Conservation (phyloP, 2,888 invertebrate species). For the Phyllotreta striolata region DNA sequence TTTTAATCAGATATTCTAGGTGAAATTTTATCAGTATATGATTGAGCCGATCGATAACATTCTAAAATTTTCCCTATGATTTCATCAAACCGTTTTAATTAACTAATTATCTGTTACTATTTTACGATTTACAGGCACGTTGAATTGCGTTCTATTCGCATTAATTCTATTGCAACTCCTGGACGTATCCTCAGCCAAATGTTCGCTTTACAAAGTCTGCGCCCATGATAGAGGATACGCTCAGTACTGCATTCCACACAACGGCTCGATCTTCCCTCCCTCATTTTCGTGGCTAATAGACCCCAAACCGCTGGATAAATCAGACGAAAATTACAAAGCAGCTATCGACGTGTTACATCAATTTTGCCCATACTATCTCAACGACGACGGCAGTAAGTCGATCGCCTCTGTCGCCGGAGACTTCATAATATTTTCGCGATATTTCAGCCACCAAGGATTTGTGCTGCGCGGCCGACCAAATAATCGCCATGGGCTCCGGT, state of each 20-base stretch:
- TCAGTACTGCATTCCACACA: conserved; percentile 50
- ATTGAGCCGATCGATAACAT: too few relatives aligned
- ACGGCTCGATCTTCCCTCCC: conserved; percentile 35
- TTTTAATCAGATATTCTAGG: too few relatives aligned
- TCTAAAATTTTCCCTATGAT: too few relatives aligned
- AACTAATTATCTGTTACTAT: neutral
- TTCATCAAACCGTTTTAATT: too few relatives aligned
- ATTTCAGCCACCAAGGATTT: conserved; percentile 49
- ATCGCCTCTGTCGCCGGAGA: neutral
- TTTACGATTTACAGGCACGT: conserved; percentile 2
- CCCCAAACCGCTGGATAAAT: conserved; percentile 54
- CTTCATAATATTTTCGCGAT: neutral
- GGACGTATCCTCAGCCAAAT: conserved; percentile 27
- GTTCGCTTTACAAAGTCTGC: conserved; percentile 41
- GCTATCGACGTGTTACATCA: conserved; percentile 62
- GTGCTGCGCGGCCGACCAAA: conserved; percentile 70
- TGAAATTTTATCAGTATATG: too few relatives aligned
- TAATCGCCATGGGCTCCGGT: conserved; percentile 64
- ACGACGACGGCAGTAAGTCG: conserved; percentile 48
- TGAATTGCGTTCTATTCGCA: neutral
- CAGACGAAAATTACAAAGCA: conserved; percentile 42
- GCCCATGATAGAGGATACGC: conserved; percentile 35
- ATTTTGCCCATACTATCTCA: conserved; percentile 70
- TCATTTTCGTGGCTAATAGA: conserved; percentile 38
- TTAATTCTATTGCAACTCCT: conserved; percentile 5